phyloP scores from a whole-genome alignment of 2,113 vertebrate species.

The Lamprotornis superbus region DNA sequence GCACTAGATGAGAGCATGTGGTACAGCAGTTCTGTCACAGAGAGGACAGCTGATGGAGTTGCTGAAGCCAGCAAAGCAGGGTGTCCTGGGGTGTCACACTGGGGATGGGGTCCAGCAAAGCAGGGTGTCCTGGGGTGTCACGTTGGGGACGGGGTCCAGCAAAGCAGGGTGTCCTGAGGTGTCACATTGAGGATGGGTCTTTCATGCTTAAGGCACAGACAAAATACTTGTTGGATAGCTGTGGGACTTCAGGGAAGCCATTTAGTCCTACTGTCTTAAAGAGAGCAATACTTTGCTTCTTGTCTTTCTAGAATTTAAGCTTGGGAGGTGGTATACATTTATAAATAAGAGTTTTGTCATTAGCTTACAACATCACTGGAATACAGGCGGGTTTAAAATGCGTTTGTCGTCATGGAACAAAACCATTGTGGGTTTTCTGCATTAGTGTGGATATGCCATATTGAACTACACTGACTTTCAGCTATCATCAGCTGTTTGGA shows the following conservation, averaged over 20 bases:
- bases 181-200: fast-evolving
- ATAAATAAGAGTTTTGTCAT: not conserved
- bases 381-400: too few relatives aligned
- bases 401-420: not conserved
- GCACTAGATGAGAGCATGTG: not conserved
- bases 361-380: not conserved
- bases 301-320: not conserved
- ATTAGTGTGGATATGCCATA: not conserved
- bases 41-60: fast-evolving
- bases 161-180: not conserved
- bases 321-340: fast-evolving
- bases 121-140: not conserved
- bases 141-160: fast-evolving
- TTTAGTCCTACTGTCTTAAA: not conserved
- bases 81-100: not conserved
- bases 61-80: not conserved
- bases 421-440: not conserved
- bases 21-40: not conserved
- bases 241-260: not conserved
- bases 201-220: not conserved
- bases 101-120: too few relatives aligned
- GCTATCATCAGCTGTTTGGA: not conserved
- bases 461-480: not conserved
- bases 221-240: not conserved
- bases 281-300: not conserved